phyloP scores from a whole-genome alignment of 2,797 vertebrate species.

The Sylvia borin region DNA sequence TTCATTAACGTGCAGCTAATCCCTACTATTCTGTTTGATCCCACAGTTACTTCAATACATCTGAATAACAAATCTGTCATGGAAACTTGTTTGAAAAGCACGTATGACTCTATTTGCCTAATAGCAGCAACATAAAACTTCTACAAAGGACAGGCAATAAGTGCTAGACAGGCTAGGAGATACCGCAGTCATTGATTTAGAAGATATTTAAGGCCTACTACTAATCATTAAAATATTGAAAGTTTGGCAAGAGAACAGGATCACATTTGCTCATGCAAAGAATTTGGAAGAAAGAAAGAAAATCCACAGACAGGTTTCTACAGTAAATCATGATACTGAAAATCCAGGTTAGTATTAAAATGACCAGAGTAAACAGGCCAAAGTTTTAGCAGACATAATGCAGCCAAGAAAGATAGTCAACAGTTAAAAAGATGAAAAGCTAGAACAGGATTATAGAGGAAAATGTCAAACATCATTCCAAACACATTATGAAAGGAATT shows the following conservation, averaged over 20 bases:
- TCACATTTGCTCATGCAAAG: neutral
- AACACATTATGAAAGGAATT: constrained; percentile 23
- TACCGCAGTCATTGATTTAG: neutral
- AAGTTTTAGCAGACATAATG: neutral
- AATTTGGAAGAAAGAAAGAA: neutral
- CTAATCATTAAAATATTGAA: neutral
- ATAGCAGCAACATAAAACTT: neutral
- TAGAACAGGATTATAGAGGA: neutral
- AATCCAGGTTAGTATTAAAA: neutral
- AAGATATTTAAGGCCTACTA: neutral
- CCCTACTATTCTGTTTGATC: neutral
- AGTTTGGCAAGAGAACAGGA: neutral
- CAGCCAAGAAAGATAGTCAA: neutral
- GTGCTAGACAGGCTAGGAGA: neutral
- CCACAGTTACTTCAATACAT: neutral
- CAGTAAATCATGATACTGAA: neutral
- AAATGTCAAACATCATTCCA: neutral
- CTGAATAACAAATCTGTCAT: neutral
- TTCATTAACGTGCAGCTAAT: neutral
- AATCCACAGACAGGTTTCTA: neutral
- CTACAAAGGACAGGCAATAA: neutral
- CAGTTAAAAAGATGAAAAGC: neutral
- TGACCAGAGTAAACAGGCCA: neutral
- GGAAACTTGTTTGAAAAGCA: neutral
- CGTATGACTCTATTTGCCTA: neutral